These are phyloP conservation scores for Cirrhinus molitorella DNA, from an alignment of 2,797 vertebrate genomes.

Conservation along the genomic window DNA sequence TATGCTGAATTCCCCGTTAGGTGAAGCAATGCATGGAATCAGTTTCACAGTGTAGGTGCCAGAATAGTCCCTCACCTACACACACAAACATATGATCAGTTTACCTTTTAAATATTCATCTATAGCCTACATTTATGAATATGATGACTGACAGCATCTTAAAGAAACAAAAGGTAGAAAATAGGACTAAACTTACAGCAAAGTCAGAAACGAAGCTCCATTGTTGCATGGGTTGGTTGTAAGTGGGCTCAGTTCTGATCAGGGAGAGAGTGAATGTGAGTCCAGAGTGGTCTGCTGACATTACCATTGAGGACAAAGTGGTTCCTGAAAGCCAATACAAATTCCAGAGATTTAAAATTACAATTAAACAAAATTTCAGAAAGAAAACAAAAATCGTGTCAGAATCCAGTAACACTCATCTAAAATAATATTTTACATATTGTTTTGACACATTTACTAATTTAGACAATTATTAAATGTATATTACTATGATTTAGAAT, in stretches of 20 bases:
- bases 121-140: background rate
- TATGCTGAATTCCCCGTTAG: conserved; percentile 82
- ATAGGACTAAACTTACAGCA: conserved; percentile 76
- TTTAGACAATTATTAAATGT: background rate
- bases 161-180: background rate
- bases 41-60: conserved; percentile 87
- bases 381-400: background rate
- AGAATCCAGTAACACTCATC: background rate
- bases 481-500: background rate
- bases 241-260: conserved; percentile 82
- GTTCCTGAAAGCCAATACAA: conserved; percentile 74
- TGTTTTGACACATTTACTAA: background rate
- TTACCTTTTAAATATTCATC: background rate
- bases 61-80: conserved; percentile 86
- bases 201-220: conserved; percentile 88
- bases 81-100: background rate
- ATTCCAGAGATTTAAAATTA: background rate
- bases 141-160: background rate
- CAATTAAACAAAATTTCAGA: conserved; percentile 32
- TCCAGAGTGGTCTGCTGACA: conserved; percentile 83
- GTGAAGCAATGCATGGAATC: conserved; percentile 82
- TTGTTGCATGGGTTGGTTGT: conserved; percentile 87
- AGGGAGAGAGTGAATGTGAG: conserved; percentile 84
- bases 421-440: background rate
- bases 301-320: conserved; percentile 82